Percentiles rank a stretch among this genome's conserved stretches.
Conservation (phyloP, 2,888 invertebrate genomes). For the Dione vanillae region DNA sequence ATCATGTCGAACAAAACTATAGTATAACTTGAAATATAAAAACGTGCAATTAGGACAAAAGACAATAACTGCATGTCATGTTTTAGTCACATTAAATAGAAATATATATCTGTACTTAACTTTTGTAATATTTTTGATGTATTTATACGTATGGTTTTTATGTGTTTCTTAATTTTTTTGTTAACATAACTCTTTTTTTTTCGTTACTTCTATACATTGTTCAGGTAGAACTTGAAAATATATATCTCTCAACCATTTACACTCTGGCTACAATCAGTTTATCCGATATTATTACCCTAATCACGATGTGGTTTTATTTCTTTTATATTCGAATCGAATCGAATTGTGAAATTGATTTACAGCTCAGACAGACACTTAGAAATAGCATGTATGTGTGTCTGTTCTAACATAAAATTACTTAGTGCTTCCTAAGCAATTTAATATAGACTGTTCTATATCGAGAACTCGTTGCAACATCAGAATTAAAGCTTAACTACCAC, state of each 20-base stretch:
- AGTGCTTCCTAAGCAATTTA: too few relatives aligned
- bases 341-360: constrained; percentile 8
- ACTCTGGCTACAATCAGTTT: constrained; percentile 27
- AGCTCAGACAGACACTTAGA: too few relatives aligned
- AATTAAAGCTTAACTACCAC: background rate
- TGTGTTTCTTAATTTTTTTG: too few relatives aligned
- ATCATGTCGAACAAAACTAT: background rate
- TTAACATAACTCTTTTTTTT: too few relatives aligned
- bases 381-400: too few relatives aligned
- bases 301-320: constrained; percentile 43
- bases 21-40: background rate
- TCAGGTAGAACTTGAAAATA: too few relatives aligned
- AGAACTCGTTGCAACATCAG: background rate
- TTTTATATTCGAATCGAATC: constrained; percentile 48
- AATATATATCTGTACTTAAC: background rate
- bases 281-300: constrained; percentile 43
- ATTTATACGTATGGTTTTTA: too few relatives aligned
- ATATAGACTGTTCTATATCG: too few relatives aligned
- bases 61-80: background rate
- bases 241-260: constrained; percentile 6
- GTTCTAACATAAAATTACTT: too few relatives aligned
- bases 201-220: too few relatives aligned
- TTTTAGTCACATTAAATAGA: background rate
- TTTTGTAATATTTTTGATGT: too few relatives aligned
- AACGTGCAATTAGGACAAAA: background rate